Conservation (phyloP, 2,797 vertebrate species). For the Macrochelys suwanniensis region DNA sequence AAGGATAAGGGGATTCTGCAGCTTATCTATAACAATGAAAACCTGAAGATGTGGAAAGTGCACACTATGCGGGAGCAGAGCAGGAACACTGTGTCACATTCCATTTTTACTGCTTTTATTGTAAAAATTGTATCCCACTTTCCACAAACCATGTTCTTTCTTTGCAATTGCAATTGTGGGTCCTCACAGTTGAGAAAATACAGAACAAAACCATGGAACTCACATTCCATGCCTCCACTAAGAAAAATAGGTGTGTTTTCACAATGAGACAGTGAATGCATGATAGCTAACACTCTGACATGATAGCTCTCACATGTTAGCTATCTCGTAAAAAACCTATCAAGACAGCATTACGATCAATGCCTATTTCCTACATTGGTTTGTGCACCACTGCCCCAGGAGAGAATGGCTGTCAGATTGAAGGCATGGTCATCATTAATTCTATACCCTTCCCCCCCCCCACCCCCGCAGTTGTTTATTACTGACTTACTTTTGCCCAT, state of each 20-base stretch:
- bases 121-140: constrained; percentile 45
- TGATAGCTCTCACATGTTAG: rapidly evolving
- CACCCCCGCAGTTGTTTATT: rapidly evolving
- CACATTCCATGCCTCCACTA: neutral
- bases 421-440: neutral
- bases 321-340: neutral
- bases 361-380: neutral
- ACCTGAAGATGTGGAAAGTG: neutral
- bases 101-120: constrained; percentile 22
- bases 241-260: neutral
- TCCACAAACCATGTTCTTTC: constrained; percentile 29
- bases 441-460: neutral
- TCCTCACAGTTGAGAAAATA: neutral
- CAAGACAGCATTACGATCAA: neutral
- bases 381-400: neutral
- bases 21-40: constrained; percentile 18
- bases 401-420: neutral
- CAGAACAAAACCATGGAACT: neutral
- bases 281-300: rapidly evolving
- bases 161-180: neutral
- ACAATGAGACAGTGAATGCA: neutral
- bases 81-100: neutral
- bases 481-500: neutral
- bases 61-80: neutral
- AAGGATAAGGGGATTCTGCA: constrained; percentile 66